Base-by-base conservation (phyloP, 2,888 invertebrate species). In the Lasius fuliginosus region DNA sequence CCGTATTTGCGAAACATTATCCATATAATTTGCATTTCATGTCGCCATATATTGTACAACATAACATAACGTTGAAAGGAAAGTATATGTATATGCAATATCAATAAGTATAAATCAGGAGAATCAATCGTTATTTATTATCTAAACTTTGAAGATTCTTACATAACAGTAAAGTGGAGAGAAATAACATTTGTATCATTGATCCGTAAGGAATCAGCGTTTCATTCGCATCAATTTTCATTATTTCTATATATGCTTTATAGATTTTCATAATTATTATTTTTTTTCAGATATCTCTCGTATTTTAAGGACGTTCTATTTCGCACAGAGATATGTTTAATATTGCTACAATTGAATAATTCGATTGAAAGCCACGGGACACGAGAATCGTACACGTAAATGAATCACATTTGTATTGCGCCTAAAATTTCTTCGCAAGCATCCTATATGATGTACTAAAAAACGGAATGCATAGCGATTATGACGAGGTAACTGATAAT, bases 311-410 rank as follows among this genome's bases (percentile, higher is more conserved):
- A 75, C 30, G 11, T 81, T 81, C 75, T 86, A 87, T 69, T 88
- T 75, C 68, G 76, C 58, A 90, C 79, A 67, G 40, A 67, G 90
- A 90, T 90, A 90, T 90, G 90, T 90, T 86, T 86, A 74, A 86
- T 90, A 91, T 90, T 90, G 91, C 91, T 90, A 87, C 77, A 82
- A 85, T 84, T 84, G 74, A 83, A 83, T 67, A 62, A 82, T 85
- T 83, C 49, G 30, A 83, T 84, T 64, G 58, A 73, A 73, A 58
- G 40, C 56, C 27, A 40, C 27, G 3, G 11, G 18, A 73, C 36
- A 73, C 36, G 40, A 11, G 12, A 79, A 71, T 71, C 33, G 42
- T 30, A 56, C 23, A 42, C 42, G 12, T 76, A 53, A 23, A 65
- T 23, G 53, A 18, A 53, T 18, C 65, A 15, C 40, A 42, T 30